Percentiles rank a stretch among this genome's conserved stretches.
These are phyloP conservation scores for Phyllostomus hastatus DNA, from an alignment of 2,113 vertebrate species.

Conservation along the genomic window DNA sequence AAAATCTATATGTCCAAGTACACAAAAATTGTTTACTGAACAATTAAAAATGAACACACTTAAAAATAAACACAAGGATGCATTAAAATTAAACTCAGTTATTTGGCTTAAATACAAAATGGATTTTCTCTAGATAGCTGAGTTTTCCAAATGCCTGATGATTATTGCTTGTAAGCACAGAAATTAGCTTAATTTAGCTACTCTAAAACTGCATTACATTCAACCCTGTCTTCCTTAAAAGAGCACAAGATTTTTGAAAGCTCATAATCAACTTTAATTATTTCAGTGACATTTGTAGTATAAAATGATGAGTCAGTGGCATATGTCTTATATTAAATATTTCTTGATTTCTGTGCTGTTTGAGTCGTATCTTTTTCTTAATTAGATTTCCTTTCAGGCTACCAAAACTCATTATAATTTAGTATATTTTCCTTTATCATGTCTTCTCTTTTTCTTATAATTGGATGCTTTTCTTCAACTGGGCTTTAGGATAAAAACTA, in stretches of 20 bases:
- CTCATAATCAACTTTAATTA: not conserved
- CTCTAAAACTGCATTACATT: not conserved
- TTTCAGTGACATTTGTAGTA: not conserved
- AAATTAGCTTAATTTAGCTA: not conserved
- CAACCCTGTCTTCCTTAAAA: not conserved
- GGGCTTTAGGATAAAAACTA: not conserved
- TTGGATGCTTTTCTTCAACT: conserved; percentile 20
- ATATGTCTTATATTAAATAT: not conserved
- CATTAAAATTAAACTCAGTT: not conserved
- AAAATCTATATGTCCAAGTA: not conserved
- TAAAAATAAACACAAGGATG: not conserved
- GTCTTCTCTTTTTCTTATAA: not conserved
- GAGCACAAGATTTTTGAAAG: not conserved
- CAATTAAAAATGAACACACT: not conserved
- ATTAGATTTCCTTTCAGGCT: not conserved
- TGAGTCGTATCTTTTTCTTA: not conserved
- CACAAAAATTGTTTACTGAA: conserved; percentile 13
- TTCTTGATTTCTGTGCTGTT: not conserved
- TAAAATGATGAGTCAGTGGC: not conserved
- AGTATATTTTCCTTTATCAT: not conserved
- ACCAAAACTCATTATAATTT: not conserved
- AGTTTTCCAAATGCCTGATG: not conserved
- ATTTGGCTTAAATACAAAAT: not conserved
- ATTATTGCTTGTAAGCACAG: not conserved
- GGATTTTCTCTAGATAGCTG: not conserved